phyloP scores from a whole-genome alignment of 2,797 vertebrate genomes.

The Pangasius macronema region DNA sequence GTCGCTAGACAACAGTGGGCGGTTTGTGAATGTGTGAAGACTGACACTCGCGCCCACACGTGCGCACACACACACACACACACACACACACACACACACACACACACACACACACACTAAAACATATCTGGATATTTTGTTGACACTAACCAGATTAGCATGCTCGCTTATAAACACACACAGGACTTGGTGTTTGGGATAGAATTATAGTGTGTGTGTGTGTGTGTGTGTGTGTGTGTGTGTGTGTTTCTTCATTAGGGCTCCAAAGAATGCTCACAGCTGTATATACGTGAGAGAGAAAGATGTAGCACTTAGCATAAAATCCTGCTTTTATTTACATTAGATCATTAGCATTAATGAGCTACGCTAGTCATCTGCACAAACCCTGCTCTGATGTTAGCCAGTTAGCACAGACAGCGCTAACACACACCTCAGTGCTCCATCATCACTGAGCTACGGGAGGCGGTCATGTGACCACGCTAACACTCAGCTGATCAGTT shows the following conservation, averaged over 20 bases:
- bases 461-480: not conserved
- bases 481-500: not conserved
- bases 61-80: constrained; percentile 23
- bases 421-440: too few species aligned
- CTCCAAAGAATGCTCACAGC: not conserved
- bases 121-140: not conserved
- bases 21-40: constrained; percentile 57
- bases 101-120: constrained; percentile 17
- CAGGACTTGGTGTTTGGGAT: not conserved
- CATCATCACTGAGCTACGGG: too few species aligned
- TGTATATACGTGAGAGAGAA: not conserved
- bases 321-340: not conserved
- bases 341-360: not conserved
- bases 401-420: not conserved
- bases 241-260: constrained; percentile 2
- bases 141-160: not conserved
- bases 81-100: not conserved
- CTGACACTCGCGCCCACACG: constrained; percentile 47
- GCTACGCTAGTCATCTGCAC: too few species aligned
- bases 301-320: not conserved
- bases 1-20: constrained; percentile 43
- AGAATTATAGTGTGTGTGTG: constrained; percentile 1
- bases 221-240: constrained; percentile 6
- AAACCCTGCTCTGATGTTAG: not conserved
- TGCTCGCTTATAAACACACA: constrained; percentile 29